phyloP scores from a whole-genome alignment of 2,113 vertebrate species.

The Xyrauchen texanus region DNA sequence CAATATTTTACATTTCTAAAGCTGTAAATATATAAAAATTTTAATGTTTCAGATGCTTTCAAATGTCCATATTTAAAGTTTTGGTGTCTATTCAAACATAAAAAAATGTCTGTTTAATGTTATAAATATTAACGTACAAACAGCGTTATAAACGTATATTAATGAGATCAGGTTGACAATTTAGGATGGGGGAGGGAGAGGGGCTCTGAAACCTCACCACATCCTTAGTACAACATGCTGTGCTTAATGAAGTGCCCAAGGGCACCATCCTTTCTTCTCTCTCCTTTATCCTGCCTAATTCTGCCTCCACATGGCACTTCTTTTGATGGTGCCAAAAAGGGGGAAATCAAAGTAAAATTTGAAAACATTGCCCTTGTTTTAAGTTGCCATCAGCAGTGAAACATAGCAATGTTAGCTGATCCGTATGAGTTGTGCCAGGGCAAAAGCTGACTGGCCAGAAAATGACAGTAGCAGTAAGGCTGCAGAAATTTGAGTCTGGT shows the following conservation, averaged over 20 bases:
- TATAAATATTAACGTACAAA: slow-evolving; percentile 20
- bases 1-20: too few relatives aligned
- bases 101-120: background rate
- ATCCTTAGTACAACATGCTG: slow-evolving; percentile 42
- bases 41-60: too few relatives aligned
- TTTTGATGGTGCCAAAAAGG: background rate
- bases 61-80: too few relatives aligned
- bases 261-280: background rate
- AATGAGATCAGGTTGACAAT: slow-evolving; percentile 3
- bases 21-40: too few relatives aligned
- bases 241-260: slow-evolving; percentile 37
- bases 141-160: background rate
- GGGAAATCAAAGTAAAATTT: background rate
- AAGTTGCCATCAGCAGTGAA: slow-evolving; percentile 6
- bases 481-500: slow-evolving; percentile 14
- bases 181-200: background rate
- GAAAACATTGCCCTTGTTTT: background rate
- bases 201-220: slow-evolving; percentile 38
- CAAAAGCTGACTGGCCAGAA: slow-evolving; percentile 30
- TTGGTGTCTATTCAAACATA: too few relatives aligned
- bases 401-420: slow-evolving; percentile 12
- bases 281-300: slow-evolving; percentile 10
- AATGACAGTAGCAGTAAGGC: background rate
- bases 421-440: background rate
- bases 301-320: slow-evolving; percentile 15